Percentiles rank a stretch among this genome's conserved stretches.
Evolutionary conservation across 1,140 invertebrate species (phyloP).

Genomic region (Solenopsis fugax): DNA sequence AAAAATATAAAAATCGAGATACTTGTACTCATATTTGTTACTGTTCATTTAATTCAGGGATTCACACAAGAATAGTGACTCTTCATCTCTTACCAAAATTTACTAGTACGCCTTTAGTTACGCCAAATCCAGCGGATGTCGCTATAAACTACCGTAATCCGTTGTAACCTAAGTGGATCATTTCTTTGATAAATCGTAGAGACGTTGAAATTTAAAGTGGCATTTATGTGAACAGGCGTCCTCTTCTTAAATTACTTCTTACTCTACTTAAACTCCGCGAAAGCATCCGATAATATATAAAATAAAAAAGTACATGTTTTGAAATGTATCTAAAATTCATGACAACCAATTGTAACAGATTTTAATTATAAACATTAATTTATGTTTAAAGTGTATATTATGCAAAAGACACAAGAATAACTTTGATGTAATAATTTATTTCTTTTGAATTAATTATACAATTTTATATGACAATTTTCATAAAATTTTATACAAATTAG

Average conservation of each 20-base stretch:
- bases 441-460: neutral
- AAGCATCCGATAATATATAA: slow-evolving; percentile 6
- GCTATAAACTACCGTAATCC: slow-evolving; percentile 42
- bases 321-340: slow-evolving; percentile 5
- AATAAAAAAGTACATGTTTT: neutral
- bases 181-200: slow-evolving; percentile 53
- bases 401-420: neutral
- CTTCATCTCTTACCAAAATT: slow-evolving; percentile 26
- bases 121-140: slow-evolving; percentile 13
- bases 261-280: slow-evolving; percentile 8
- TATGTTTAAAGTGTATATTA: neutral
- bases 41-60: slow-evolving; percentile 1
- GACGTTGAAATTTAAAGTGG: slow-evolving; percentile 55
- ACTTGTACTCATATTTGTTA: slow-evolving; percentile 2
- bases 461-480: neutral
- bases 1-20: slow-evolving; percentile 13
- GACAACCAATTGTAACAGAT: neutral
- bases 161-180: slow-evolving; percentile 49
- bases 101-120: slow-evolving; percentile 34
- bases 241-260: slow-evolving; percentile 44
- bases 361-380: neutral
- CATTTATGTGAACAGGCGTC: slow-evolving; percentile 5
- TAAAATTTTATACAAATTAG: neutral
- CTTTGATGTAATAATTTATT: neutral
- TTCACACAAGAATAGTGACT: neutral